Evolutionary conservation across 2,888 invertebrate species (phyloP), one percentile per base, ranked within the genome.

Genomic region (Leptura quadrifasciata): DNA sequence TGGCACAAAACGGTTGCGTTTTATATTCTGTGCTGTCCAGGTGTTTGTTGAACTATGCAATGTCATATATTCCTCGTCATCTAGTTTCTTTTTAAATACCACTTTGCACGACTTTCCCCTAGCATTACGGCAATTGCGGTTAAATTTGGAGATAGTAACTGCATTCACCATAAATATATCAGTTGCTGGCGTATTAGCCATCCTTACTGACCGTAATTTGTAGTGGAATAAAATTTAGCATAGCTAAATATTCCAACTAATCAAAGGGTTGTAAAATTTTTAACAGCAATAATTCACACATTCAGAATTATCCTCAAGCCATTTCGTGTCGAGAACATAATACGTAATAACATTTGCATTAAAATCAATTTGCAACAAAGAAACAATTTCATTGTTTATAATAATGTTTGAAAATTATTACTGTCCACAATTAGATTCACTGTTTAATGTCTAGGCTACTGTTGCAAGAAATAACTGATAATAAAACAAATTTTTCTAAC

Each of bases 291-390:
- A 27, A 60, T 27, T 27, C 60, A 63, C 63, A 39, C 20, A 63
- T 39, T 63, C 39, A 63, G 5, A 63, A 63, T 63, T 63, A 35
- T 20, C n/a, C 20, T 39, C n/a, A 18, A 18, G 39, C 17, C 31
- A 3, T 27, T 63, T 39, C 63, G n/a, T 39, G 63, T 17, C 39
- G 27, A 60, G 60, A 60, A 21, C 15, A 27, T 39, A 60, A 27
- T 60, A 60, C 8, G n/a, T 12, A 35, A 18, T 67, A 54, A 21
- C 31, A 69, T 69, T 69, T 58, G 58, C 69, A 69, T 69, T 69
- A 69, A 69, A 69, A 69, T 69, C 69, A 69, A 69, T 69, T 69
- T 58, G 24, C 69, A 39, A 69, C 69, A 69, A 69, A 69, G 57
- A 69, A 58, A 69, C 35, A 63, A 17, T 58, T 69, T 58, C 58